Conservation (phyloP, 2,888 invertebrate genomes). For the Apamea crenata region DNA sequence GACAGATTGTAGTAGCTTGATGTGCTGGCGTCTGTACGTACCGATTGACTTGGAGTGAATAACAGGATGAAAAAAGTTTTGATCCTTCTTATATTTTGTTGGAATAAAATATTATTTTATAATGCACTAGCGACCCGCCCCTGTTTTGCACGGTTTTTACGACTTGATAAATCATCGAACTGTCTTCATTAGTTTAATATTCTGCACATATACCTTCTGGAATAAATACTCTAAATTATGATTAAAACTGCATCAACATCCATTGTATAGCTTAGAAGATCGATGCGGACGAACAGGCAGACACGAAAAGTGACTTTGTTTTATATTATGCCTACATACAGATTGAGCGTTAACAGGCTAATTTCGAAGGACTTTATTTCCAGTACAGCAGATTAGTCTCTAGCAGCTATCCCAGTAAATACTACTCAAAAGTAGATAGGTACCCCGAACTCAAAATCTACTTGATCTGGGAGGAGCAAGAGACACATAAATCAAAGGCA, state of each 20-base stretch:
- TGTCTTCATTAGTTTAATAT: not conserved
- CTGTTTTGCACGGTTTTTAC: not conserved
- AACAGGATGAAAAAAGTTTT: conserved; percentile 12
- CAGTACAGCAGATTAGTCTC: not conserved
- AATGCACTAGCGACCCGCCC: not conserved
- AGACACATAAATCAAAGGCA: conserved; percentile 43
- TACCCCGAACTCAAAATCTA: conserved; percentile 26
- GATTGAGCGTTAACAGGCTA: not conserved
- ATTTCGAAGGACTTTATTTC: not conserved
- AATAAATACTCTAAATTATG: not conserved
- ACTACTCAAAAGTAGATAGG: not conserved
- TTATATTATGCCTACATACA: not conserved
- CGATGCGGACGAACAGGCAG: not conserved
- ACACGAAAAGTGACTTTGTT: not conserved
- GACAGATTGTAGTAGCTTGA: too few species aligned
- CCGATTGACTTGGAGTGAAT: not conserved
- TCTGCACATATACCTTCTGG: not conserved
- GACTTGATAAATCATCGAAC: not conserved
- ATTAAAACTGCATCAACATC: not conserved
- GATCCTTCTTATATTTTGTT: not conserved
- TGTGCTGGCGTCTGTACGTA: not conserved
- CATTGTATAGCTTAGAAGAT: not conserved
- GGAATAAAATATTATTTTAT: not conserved
- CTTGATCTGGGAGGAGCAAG: conserved; percentile 51
- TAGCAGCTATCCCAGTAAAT: not conserved